Base-by-base conservation (phyloP, 2,888 invertebrate genomes). In the Agriopis marginaria region DNA sequence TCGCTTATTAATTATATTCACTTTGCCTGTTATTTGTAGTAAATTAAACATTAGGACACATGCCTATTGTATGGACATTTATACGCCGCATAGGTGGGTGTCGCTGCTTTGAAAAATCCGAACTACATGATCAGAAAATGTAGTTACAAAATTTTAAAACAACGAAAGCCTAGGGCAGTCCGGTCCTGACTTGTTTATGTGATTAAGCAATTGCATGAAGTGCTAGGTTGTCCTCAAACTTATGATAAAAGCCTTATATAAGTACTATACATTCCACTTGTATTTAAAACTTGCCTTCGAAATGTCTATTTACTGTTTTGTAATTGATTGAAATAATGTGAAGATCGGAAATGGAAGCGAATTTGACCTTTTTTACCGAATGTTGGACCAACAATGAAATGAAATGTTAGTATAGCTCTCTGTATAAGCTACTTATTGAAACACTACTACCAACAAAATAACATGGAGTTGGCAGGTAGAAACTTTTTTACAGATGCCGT, bases 221-320 rank as follows among this genome's bases (percentile, higher is more conserved):
- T 71, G 73, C 72, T 77, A 82, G 79, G 76, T 82, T 81, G 84
- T 85, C 84, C 85, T 89, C 82, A 85, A 85, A 89, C 92, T 93
- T 93, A 93, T 92, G 92, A 93, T 80, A 79, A 86, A 87, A 87
- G 92, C 93, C 92, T 93, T 93, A 62, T 53, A 14, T 45, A 86
- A 79, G 77, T 82, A 87, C 86, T 91, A 86, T 90, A 93, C 93
- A 93, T 93, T 93, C 93, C 93, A 93, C 83, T 89, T 89, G 89
- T 92, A 91, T 92, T 92, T 91, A 88, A 45, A 83, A 82, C 85
- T 81, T 88, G 89, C 89, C 89, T 91, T 91, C 78, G 75, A 87
- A 87, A 84, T 85, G 82, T 86, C 84, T 90, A 89, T 89, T 90
- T 87, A 87, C 84, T 87, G 84, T 81, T 80, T 81, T 79, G 63